Conservation (phyloP, 2,888 invertebrate species). For the Lobophora halterata region DNA sequence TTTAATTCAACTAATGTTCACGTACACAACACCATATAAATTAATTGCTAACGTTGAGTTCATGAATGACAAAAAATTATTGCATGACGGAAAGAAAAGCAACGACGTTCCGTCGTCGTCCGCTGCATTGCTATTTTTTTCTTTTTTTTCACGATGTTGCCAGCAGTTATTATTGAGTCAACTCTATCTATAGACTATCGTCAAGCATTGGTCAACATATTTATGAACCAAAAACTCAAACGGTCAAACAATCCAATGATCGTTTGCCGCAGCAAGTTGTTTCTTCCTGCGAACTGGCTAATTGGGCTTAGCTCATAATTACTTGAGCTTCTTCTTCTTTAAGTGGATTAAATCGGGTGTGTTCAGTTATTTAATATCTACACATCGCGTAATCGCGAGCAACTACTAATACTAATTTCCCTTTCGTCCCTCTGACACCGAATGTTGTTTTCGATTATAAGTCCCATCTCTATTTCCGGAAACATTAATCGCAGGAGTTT, state of each 20-base stretch:
- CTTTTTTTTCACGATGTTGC: slow-evolving; percentile 57
- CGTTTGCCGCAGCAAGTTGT: too few relatives aligned
- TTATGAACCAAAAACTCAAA: background rate
- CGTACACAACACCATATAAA: slow-evolving; percentile 70
- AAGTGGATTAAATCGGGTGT: too few relatives aligned
- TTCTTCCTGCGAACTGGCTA: too few relatives aligned
- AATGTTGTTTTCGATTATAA: too few relatives aligned
- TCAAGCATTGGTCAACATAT: slow-evolving; percentile 1
- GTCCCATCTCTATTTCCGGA: too few relatives aligned
- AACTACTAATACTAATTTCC: too few relatives aligned
- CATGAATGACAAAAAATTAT: slow-evolving; percentile 80
- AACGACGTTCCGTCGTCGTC: slow-evolving; percentile 79
- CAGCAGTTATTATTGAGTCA: slow-evolving; percentile 23
- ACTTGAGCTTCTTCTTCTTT: too few relatives aligned
- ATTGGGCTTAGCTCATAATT: too few relatives aligned
- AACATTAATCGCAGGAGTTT: too few relatives aligned
- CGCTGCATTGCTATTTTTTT: slow-evolving; percentile 66
- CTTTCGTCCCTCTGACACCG: too few relatives aligned
- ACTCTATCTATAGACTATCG: slow-evolving; percentile 1
- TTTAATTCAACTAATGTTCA: slow-evolving; percentile 72
- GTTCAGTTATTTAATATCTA: too few relatives aligned
- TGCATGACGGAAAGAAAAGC: slow-evolving; percentile 80
- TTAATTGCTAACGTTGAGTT: slow-evolving; percentile 72
- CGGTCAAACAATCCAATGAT: background rate
- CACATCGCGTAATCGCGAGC: too few relatives aligned